Evolutionary conservation across 2,888 invertebrate species (phyloP), one percentile per base, ranked within the genome.

Genomic region (Ophonus ardosiacus): DNA sequence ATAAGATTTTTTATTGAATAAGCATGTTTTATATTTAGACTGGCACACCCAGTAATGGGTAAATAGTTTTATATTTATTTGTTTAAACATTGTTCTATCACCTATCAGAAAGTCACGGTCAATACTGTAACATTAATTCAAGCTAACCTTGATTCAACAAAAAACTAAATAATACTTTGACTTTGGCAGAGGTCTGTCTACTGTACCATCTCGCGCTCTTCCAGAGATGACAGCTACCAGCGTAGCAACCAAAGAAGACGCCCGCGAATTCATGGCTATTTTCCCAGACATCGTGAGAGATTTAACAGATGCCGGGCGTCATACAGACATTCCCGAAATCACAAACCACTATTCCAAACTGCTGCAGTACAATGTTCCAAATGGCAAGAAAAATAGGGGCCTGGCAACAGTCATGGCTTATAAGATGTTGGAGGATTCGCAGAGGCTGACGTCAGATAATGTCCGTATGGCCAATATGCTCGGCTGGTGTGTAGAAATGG

Each of bases 401-500:
- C 91, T 97, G 51, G 93, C 96, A 0, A 93, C 96, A 0, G 95
- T 97, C 0, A 92, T 95, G 56, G 94, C 97, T 0, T 97, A 96
- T 90, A 96, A 95, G 89, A 94, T 94, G 91, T 90, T 97, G 86
- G 95, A 94, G 87, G 92, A 93, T 84, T 92, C 93, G 0, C 92
- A 94, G n/a, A 93, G 94, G 85, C 91, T 96, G 3, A 96, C 96
- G 0, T 94, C 96, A 0, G 97, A 97, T 87, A 96, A 96, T 88
- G 91, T 98, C 57, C 94, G 95, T 87, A 91, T 95, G 86, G 97
- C 97, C 0, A 95, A 96, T 87, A 95, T 98, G 88, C 93, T 98
- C 90, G 98, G 98, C 86, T 98, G 98, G 98, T 98, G 98, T 90
- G 94, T 97, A 4, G 99, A 99, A 94, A 94, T 98, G 95, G 98